A percentile compares a stretch with the other conserved stretches of the same genome.
These are phyloP conservation scores for Drosophila santomea DNA, from an alignment of 1,140 invertebrate genomes.

Conservation along the genomic window DNA sequence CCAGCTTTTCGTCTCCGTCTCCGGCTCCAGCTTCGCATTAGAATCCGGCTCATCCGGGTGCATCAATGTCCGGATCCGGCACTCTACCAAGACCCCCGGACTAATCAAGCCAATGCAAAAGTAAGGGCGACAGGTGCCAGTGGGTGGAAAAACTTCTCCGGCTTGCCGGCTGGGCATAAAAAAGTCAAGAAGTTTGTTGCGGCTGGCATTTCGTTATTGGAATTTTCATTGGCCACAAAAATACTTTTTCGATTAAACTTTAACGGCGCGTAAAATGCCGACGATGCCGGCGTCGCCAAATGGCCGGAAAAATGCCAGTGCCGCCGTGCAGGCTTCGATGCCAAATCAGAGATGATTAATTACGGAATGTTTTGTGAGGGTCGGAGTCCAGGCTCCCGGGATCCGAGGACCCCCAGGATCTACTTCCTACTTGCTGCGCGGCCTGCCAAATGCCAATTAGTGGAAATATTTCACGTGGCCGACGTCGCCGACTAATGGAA, in stretches of 20 bases:
- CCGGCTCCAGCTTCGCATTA: not conserved
- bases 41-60: not conserved
- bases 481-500: constrained; percentile 60
- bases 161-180: constrained; percentile 44
- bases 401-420: not conserved
- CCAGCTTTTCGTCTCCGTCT: too few species aligned
- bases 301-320: constrained; percentile 42
- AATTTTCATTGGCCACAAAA: constrained; percentile 80
- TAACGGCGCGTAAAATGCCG: constrained; percentile 74
- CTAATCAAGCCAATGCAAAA: constrained; percentile 36
- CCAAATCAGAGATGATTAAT: constrained; percentile 80
- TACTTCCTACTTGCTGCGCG: constrained; percentile 11
- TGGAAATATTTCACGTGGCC: constrained; percentile 65
- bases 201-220: constrained; percentile 74
- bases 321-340: constrained; percentile 7
- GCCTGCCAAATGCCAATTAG: constrained; percentile 74
- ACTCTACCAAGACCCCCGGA: not conserved
- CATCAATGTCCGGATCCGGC: constrained; percentile 17
- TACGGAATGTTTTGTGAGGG: constrained; percentile 51
- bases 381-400: not conserved
- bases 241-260: constrained; percentile 82
- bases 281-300: constrained; percentile 40
- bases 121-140: constrained; percentile 11
- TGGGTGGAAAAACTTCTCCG: constrained; percentile 28
- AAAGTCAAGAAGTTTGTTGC: constrained; percentile 65